phyloP scores from a whole-genome alignment of 2,888 invertebrate species.

The Drosophila mayaguana region DNA sequence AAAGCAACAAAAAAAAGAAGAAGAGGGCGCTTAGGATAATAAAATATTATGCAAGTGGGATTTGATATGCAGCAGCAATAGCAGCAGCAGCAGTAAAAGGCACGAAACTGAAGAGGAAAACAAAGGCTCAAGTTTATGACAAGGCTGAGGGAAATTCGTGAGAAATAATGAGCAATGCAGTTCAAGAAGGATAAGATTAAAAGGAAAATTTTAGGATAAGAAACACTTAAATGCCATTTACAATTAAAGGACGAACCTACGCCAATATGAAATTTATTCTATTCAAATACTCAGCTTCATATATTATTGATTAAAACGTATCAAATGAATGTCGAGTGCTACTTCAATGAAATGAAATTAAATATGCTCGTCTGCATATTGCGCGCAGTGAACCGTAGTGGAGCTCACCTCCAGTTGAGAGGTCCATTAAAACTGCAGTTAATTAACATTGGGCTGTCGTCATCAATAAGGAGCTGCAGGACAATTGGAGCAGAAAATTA shows the following conservation, averaged over 20 bases:
- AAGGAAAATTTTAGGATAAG: neutral
- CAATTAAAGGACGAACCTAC: neutral
- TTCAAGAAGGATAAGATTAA: neutral
- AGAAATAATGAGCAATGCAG: conserved; percentile 12
- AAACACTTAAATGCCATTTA: too few relatives aligned
- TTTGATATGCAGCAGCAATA: conserved; percentile 36
- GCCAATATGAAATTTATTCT: neutral
- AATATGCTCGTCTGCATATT: conserved; percentile 20
- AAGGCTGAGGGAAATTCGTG: neutral
- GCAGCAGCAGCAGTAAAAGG: conserved; percentile 46
- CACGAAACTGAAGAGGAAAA: conserved; percentile 18
- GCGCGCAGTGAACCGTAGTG: conserved; percentile 1
- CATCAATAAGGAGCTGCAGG: conserved; percentile 30
- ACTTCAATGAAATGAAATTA: conserved; percentile 16
- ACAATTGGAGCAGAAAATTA: conserved; percentile 66
- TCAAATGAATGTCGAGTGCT: neutral
- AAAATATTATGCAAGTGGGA: conserved; percentile 76
- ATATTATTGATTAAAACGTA: neutral
- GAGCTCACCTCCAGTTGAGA: neutral
- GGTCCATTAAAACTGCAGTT: conserved; percentile 37
- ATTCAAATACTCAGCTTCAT: neutral
- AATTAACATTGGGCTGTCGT: conserved; percentile 32
- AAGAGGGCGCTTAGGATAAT: conserved; percentile 54
- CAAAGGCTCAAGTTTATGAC: conserved; percentile 35
- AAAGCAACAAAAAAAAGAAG: conserved; percentile 2